These are phyloP conservation scores for Limnephilus rhombicus DNA, from an alignment of 2,888 invertebrate species.

Conservation along the genomic window DNA sequence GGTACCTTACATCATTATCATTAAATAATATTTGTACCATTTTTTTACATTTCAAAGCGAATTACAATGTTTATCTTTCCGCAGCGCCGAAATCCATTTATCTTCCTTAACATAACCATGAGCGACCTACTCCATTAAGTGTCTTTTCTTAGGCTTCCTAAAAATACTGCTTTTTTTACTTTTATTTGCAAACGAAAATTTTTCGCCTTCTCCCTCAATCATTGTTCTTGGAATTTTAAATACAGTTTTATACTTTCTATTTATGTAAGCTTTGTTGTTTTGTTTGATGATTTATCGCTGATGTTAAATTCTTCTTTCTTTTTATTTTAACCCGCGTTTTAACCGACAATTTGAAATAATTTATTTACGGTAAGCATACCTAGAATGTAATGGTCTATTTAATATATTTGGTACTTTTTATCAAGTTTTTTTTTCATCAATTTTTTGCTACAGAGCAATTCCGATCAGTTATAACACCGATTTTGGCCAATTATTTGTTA, in stretches of 20 bases:
- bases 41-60: background rate
- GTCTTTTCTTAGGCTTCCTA: background rate
- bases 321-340: background rate
- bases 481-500: background rate
- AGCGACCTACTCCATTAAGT: conserved; percentile 7
- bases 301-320: background rate
- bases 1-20: background rate
- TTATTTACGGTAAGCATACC: background rate
- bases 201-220: background rate
- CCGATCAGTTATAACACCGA: too few relatives aligned
- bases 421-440: too few relatives aligned
- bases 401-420: background rate
- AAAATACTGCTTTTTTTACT: background rate
- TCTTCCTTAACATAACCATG: conserved; percentile 15
- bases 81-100: background rate
- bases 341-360: background rate
- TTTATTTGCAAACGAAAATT: conserved; percentile 8
- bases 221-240: background rate
- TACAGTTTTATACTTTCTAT: background rate
- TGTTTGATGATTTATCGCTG: background rate
- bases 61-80: conserved; percentile 15
- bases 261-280: background rate
- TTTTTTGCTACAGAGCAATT: too few relatives aligned
- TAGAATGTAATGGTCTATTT: background rate
- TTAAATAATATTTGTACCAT: background rate